Evolutionary conservation across 1,140 invertebrate species (phyloP).

Genomic region (Cecropterus lyciades): DNA sequence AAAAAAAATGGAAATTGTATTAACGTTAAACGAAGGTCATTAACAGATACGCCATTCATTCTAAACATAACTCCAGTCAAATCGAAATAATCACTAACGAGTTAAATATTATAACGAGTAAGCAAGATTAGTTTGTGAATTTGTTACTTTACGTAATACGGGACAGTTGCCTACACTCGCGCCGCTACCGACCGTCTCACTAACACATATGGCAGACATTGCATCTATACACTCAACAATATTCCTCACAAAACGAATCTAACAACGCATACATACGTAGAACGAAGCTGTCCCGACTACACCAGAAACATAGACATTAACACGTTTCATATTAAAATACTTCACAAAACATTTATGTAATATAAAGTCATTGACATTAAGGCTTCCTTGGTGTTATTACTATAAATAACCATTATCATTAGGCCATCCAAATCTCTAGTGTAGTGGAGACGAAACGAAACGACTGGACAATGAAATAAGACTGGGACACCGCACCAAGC

Average conservation of each 20-base stretch:
- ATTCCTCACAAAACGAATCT: slow-evolving; percentile 43
- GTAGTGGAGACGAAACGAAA: slow-evolving; percentile 12
- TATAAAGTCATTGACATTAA: slow-evolving; percentile 30
- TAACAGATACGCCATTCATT: slow-evolving; percentile 65
- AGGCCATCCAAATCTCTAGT: slow-evolving; percentile 17
- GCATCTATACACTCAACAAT: slow-evolving; percentile 48
- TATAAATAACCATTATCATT: slow-evolving; percentile 21
- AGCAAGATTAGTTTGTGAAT: slow-evolving; percentile 82
- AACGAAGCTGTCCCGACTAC: slow-evolving; percentile 32
- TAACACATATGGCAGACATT: slow-evolving; percentile 75
- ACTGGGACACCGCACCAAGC: slow-evolving; percentile 9
- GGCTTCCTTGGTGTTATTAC: slow-evolving; percentile 21
- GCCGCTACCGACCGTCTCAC: slow-evolving; percentile 59
- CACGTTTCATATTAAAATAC: slow-evolving; percentile 32
- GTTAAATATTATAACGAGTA: slow-evolving; percentile 77
- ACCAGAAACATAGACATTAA: slow-evolving; percentile 10
- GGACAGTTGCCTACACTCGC: slow-evolving; percentile 45
- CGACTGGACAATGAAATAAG: slow-evolving; percentile 20
- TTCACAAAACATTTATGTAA: slow-evolving; percentile 31
- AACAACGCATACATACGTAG: slow-evolving; percentile 44
- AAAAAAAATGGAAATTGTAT: slow-evolving; percentile 72
- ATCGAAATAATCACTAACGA: slow-evolving; percentile 76
- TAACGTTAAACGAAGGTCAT: slow-evolving; percentile 68
- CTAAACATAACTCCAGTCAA: slow-evolving; percentile 74
- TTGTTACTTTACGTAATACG: slow-evolving; percentile 65